Evolutionary conservation across 2,888 invertebrate species (phyloP), one percentile per base, ranked within the genome.

Genomic region (Chymomyza caudatula): DNA sequence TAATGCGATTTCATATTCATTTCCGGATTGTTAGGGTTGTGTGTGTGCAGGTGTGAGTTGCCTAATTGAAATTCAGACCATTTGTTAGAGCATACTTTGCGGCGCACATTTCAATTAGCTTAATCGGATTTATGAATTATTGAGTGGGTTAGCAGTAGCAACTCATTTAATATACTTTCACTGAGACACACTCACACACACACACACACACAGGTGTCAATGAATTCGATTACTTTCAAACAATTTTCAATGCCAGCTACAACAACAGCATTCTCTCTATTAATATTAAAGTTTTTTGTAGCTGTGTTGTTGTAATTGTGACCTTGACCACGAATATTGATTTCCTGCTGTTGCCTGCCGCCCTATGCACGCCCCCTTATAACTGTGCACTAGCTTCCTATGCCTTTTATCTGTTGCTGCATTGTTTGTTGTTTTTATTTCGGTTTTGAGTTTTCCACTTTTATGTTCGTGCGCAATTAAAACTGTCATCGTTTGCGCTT

Each of bases 321-420:
- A 85, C 89, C 89, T 89, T 89, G 89, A 85, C 89, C 88, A 86
- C 87, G 81, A 79, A 72, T 89, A 89, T 89, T 82, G 89, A 89
- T 89, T 89, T 89, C 87, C 82, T 85, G 86, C 79, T 87, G 74
- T 65, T 63, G 22, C 42, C 56, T 60, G 59, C 29, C 8, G 15
- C 17, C n/a, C 42, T n/a, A n/a, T n/a, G n/a, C n/a, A n/a, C n/a
- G 17, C 13, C 20, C 11, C n/a, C 17, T 37, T 11, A 37, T 79
- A 76, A 75, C 77, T 80, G 68, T 67, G 77, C 70, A 70, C 69
- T 71, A 72, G 75, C 65, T 76, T 80, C 78, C 82, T 60, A 67
- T 25, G 49, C 63, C 60, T 68, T 51, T 70, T 78, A 78, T 69
- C 74, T 70, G 65, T 63, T 72, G 64, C 68, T 64, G 59, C 47